phyloP scores from a whole-genome alignment of 2,113 vertebrate species.

The Nettapus auritus region DNA sequence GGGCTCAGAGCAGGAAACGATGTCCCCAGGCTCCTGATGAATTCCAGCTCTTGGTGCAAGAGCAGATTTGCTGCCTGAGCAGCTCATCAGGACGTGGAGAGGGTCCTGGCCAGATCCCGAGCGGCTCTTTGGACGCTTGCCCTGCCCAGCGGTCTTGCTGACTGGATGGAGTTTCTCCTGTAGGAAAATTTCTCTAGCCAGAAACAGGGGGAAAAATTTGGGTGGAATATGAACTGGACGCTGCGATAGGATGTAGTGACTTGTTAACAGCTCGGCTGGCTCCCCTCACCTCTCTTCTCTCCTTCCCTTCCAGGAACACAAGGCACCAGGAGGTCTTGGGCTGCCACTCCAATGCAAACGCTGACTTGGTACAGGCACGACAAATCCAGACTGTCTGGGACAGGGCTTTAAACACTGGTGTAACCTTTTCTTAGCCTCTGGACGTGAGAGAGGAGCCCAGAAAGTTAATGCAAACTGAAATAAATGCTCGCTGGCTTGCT shows the following conservation, averaged over 20 bases:
- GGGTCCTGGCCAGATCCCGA: slow-evolving; percentile 31
- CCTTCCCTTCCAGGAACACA: slow-evolving; percentile 56
- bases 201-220: not conserved
- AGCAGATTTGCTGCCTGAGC: slow-evolving; percentile 26
- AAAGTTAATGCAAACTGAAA: not conserved
- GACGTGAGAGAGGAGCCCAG: not conserved
- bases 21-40: not conserved
- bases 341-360: slow-evolving; percentile 34
- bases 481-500: slow-evolving; percentile 16
- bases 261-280: slow-evolving; percentile 38
- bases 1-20: not conserved
- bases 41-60: not conserved
- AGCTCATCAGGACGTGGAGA: slow-evolving; percentile 22
- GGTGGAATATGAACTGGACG: slow-evolving; percentile 44
- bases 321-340: slow-evolving; percentile 39
- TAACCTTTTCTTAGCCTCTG: not conserved
- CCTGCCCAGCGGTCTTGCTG: slow-evolving; percentile 46
- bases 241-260: slow-evolving; percentile 54
- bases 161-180: slow-evolving; percentile 41
- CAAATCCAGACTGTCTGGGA: slow-evolving; percentile 47
- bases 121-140: not conserved
- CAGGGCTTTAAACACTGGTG: not conserved
- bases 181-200: slow-evolving; percentile 64
- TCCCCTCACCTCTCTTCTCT: slow-evolving; percentile 19
- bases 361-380: not conserved